phyloP scores from a whole-genome alignment of 2,797 vertebrate species.

The Pseudomugil gertrudae region DNA sequence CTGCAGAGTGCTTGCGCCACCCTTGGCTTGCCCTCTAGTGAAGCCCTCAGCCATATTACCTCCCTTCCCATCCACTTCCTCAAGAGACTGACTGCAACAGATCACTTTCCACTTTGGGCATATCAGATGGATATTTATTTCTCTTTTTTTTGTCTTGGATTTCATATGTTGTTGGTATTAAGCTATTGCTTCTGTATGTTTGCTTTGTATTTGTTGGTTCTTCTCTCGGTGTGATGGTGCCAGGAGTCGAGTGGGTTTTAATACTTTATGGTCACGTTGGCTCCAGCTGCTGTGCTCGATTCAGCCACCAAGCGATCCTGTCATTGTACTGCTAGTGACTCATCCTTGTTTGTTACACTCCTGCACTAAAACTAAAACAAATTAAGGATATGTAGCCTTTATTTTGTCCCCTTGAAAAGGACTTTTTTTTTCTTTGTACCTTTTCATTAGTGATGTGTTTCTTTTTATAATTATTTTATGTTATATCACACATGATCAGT shows the following conservation, averaged over 20 bases:
- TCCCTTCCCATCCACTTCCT: conserved; percentile 51
- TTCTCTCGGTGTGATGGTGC: conserved; percentile 56
- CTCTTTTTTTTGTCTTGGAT: conserved; percentile 63
- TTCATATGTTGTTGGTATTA: conserved; percentile 59
- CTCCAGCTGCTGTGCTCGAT: conserved; percentile 61
- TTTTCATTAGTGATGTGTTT: conserved; percentile 67
- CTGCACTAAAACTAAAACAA: conserved; percentile 79
- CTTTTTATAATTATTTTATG: conserved; percentile 48
- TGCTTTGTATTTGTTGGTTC: conserved; percentile 67
- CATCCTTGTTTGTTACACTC: conserved; percentile 80
- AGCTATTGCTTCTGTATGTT: conserved; percentile 70
- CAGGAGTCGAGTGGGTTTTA: conserved; percentile 64
- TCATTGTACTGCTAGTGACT: conserved; percentile 71
- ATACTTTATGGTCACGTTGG: conserved; percentile 67
- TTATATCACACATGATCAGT: conserved; percentile 63
- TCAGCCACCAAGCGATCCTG: conserved; percentile 52
- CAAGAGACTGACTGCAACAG: conserved; percentile 85
- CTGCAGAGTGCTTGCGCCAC: conserved; percentile 92
- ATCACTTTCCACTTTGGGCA: conserved; percentile 85
- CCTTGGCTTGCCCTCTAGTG: conserved; percentile 85
- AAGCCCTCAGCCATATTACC: conserved; percentile 49
- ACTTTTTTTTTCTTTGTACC: conserved; percentile 43
- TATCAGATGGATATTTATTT: conserved; percentile 83
- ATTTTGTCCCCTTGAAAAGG: conserved; percentile 59
- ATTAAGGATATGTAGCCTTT: conserved; percentile 79